Conservation (phyloP, 1,140 invertebrate species). For the Pseudomyrmex concolor region DNA sequence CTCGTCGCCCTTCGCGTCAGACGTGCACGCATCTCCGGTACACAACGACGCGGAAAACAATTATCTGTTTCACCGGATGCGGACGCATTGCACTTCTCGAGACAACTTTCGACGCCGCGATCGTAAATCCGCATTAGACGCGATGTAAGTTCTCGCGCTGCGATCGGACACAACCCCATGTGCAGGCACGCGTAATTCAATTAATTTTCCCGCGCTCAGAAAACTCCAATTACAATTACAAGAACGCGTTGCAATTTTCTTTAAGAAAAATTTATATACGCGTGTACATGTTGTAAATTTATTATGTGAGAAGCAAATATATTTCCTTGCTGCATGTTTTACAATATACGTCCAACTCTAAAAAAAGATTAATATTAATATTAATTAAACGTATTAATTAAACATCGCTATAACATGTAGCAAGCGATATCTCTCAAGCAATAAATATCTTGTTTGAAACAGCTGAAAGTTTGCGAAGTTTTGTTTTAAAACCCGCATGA, state of each 20-base stretch:
- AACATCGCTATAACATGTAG: too few species aligned
- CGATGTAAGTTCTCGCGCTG: constrained; percentile 3
- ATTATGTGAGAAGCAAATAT: too few species aligned
- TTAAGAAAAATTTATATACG: too few species aligned
- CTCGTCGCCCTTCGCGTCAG: constrained; percentile 33
- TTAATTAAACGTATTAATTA: too few species aligned
- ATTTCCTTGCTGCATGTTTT: too few species aligned
- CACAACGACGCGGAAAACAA: constrained; percentile 66
- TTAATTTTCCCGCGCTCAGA: background rate
- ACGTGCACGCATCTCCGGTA: constrained; percentile 40
- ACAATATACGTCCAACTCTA: too few species aligned
- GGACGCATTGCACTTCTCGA: background rate
- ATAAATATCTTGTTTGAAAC: background rate
- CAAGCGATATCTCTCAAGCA: too few species aligned
- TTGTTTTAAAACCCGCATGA: background rate
- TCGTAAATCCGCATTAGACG: constrained; percentile 55
- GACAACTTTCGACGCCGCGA: constrained; percentile 28
- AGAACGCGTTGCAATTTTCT: background rate
- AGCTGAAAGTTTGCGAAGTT: background rate
- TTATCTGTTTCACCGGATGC: constrained; percentile 48
- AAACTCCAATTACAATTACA: constrained; percentile 8
- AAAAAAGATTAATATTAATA: too few species aligned
- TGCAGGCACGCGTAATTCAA: constrained; percentile 8
- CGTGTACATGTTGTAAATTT: too few species aligned
- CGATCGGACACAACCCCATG: constrained; percentile 6